phyloP scores from a whole-genome alignment of 2,113 vertebrate species.

The Excalfactoria chinensis region DNA sequence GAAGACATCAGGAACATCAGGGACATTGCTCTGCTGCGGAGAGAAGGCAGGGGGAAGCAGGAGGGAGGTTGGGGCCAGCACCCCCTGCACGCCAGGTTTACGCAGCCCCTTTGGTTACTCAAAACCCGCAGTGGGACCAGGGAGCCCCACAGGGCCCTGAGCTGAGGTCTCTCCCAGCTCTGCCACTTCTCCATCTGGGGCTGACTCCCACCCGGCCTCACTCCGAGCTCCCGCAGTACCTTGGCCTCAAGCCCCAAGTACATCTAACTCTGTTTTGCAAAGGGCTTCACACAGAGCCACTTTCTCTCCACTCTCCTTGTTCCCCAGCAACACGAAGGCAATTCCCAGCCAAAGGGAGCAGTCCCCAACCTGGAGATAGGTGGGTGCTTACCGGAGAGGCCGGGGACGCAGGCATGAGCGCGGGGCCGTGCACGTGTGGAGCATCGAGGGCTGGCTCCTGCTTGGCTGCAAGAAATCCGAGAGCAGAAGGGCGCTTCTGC shows the following conservation, averaged over 20 bases:
- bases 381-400: constrained; percentile 65
- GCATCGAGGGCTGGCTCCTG: constrained; percentile 62
- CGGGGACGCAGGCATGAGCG: neutral
- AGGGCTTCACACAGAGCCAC: neutral
- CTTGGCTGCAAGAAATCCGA: constrained; percentile 69
- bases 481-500: neutral
- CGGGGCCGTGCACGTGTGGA: neutral
- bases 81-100: fast-evolving
- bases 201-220: neutral
- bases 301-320: neutral
- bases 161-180: fast-evolving
- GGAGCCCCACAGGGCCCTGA: neutral
- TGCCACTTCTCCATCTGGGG: neutral
- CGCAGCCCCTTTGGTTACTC: neutral
- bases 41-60: neutral
- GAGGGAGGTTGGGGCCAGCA: neutral
- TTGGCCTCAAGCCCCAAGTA: fast-evolving
- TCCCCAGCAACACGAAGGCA: neutral
- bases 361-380: neutral
- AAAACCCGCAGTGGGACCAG: fast-evolving
- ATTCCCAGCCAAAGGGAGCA: neutral
- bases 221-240: neutral
- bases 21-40: constrained; percentile 38
- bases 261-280: neutral
- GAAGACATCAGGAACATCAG: constrained; percentile 56